Percentiles rank a stretch among this genome's conserved stretches.
phyloP scores from a whole-genome alignment of 92 coral and sea anemone genomes.

The Porites evermanni region DNA sequence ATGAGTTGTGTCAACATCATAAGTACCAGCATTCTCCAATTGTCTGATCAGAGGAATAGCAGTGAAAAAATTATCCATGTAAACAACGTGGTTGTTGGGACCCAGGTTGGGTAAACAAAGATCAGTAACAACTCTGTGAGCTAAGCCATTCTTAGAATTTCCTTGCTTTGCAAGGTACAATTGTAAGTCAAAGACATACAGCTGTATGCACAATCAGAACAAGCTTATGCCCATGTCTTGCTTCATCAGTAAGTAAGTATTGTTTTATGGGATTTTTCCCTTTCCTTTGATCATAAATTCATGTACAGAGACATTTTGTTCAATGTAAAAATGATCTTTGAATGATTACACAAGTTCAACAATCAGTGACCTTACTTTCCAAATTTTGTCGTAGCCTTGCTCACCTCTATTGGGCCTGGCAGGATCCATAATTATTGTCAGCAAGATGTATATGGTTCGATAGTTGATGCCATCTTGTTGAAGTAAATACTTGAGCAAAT shows the following conservation, averaged over 20 bases:
- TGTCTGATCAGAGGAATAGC: slow-evolving; percentile 9
- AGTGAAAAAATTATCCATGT: slow-evolving; percentile 12
- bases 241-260: slow-evolving; percentile 1
- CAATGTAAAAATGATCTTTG: slow-evolving; percentile 11
- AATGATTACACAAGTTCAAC: slow-evolving; percentile 12
- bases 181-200: background rate
- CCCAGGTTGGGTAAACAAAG: slow-evolving; percentile 8
- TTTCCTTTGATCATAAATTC: slow-evolving; percentile 11
- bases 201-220: slow-evolving; percentile 20
- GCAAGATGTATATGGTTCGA: too few species aligned
- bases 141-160: slow-evolving; percentile 4
- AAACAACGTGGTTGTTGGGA: background rate
- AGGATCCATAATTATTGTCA: background rate
- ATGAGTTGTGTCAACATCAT: slow-evolving; percentile 11
- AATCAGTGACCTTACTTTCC: slow-evolving; percentile 12
- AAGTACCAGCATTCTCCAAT: slow-evolving; percentile 14
- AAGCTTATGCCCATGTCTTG: slow-evolving; percentile 24
- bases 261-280: slow-evolving; percentile 12
- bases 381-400: slow-evolving; percentile 20
- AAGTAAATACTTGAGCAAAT: too few species aligned
- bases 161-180: background rate
- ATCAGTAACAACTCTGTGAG: slow-evolving; percentile 20
- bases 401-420: slow-evolving; percentile 11
- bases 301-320: slow-evolving; percentile 9
- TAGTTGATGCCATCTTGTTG: too few species aligned